Conservation (phyloP, 2,888 invertebrate species). For the Spodoptera littoralis region DNA sequence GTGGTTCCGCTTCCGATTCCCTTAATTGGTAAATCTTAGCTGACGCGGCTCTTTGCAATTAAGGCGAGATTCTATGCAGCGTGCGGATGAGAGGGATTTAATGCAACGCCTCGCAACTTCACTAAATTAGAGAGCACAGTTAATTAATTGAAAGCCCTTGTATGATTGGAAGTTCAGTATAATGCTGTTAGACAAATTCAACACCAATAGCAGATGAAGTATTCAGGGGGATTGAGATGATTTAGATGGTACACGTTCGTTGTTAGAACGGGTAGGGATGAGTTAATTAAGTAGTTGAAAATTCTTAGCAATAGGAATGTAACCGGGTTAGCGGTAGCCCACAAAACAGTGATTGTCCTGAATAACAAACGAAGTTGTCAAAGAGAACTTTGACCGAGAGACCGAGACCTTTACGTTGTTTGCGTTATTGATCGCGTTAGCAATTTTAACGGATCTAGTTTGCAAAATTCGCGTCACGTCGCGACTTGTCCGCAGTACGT, state of each 20-base stretch:
- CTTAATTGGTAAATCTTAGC: constrained; percentile 88
- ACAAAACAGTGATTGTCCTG: constrained; percentile 56
- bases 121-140: constrained; percentile 55
- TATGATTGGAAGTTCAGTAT: constrained; percentile 40
- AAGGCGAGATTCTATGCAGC: constrained; percentile 74
- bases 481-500: constrained; percentile 71
- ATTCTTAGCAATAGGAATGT: constrained; percentile 31
- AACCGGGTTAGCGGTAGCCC: constrained; percentile 40
- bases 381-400: constrained; percentile 56
- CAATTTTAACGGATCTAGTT: constrained; percentile 75
- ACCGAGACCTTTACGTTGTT: constrained; percentile 65
- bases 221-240: constrained; percentile 16
- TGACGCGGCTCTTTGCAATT: constrained; percentile 85
- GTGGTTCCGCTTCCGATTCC: constrained; percentile 81
- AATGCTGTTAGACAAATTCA: constrained; percentile 20
- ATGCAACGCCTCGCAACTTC: constrained; percentile 64
- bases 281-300: constrained; percentile 32
- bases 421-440: constrained; percentile 75
- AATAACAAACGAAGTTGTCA: constrained; percentile 48
- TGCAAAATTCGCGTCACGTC: constrained; percentile 79
- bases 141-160: constrained; percentile 61
- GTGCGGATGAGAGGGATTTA: constrained; percentile 72
- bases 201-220: constrained; percentile 7
- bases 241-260: constrained; percentile 5
- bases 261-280: not conserved